Base-by-base conservation (phyloP, 2,888 invertebrate species). In the Caenorhabditis virilis region DNA sequence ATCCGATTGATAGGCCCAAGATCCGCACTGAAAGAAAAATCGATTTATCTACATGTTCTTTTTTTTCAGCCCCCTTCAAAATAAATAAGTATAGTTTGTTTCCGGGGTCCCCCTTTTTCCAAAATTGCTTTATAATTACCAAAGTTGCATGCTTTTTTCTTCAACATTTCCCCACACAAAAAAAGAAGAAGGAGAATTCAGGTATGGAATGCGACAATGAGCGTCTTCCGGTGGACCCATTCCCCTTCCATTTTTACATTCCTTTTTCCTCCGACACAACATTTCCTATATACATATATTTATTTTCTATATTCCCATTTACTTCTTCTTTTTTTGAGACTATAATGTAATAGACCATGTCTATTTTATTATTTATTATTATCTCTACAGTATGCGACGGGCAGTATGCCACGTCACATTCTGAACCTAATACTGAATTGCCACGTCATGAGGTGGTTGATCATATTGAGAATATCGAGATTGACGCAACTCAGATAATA, bases 1-100 rank as follows among this genome's bases (percentile, higher is more conserved):
- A 18, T 78, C 63, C 16, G 80, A 70, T 62, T 78, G 78, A 59
- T 82, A 83, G 6, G 82, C 78, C 82, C 82, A 82, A 15, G 79
- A 78, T 16, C 82, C 82, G 43, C 78, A 79, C 79, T 82, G 71
- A 58, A 78, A 76, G 36, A 18, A 15, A 42, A 42, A 16, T 39
- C 18, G 15, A 39, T 13, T 18, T n/a, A 39, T n/a, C n/a, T 13
- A 9, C 30, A 30, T 30, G 13, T 30, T 30, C 6, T 9, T 9
- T 13, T 30, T 30, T 9, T 30, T 9, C 30, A 9, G 30, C 30
- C 30, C 30, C 13, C 13, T 30, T 6, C 6, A 30, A 30, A 30
- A 30, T 30, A 6, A 6, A 30, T 9, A 30, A 30, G 6, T 30
- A 30, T 6, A 30, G 13, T 9, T 9, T 30, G 6, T 30, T 30